Evolutionary conservation across 2,113 vertebrate genomes (phyloP).

Genomic region (Typhlomys cinereus): DNA sequence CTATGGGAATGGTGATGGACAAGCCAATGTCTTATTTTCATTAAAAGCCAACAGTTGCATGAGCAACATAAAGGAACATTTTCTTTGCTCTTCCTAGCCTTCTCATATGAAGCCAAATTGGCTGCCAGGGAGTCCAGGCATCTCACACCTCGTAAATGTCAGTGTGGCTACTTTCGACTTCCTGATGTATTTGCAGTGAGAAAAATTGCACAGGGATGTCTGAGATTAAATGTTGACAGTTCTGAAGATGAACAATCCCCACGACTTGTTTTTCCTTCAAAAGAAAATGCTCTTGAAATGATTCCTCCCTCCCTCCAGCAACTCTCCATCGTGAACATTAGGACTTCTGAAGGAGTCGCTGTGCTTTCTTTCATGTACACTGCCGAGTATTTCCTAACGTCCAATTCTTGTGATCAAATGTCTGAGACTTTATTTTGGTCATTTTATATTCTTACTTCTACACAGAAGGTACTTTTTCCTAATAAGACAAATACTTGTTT

Average conservation of each 20-base stretch:
- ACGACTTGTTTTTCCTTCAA: background rate
- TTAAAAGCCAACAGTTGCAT: conserved; percentile 50
- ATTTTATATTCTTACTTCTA: background rate
- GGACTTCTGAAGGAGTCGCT: background rate
- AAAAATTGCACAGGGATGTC: background rate
- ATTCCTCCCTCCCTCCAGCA: background rate
- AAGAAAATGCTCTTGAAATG: background rate
- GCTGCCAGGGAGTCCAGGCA: background rate
- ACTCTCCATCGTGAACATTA: background rate
- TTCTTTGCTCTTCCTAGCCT: background rate
- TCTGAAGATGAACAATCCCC: background rate
- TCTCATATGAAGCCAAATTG: background rate
- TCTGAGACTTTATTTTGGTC: background rate
- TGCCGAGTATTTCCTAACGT: background rate
- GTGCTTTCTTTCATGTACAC: background rate
- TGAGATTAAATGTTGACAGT: background rate
- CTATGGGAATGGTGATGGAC: conserved; percentile 39
- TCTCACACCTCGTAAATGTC: conserved; percentile 28
- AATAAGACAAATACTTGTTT: background rate
- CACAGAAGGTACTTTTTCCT: background rate
- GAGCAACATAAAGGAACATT: background rate
- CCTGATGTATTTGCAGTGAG: background rate
- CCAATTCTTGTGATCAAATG: background rate
- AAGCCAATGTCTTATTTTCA: background rate
- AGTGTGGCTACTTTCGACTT: background rate